Evolutionary conservation across 2,113 vertebrate species (phyloP).

Genomic region (Archilochus colubris): DNA sequence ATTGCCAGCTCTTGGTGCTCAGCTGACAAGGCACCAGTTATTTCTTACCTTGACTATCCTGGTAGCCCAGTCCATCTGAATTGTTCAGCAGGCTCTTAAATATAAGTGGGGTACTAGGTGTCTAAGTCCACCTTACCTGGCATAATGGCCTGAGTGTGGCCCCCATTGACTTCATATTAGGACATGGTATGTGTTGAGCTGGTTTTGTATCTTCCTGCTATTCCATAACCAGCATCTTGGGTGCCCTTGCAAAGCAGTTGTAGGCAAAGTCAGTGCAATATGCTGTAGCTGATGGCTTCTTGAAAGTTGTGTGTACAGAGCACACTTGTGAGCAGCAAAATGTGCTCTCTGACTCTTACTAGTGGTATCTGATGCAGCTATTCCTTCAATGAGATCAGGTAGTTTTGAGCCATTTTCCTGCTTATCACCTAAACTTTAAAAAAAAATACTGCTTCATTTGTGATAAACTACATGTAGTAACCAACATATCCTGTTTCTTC

Average conservation of each 20-base stretch:
- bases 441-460: background rate
- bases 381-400: background rate
- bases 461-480: background rate
- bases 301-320: background rate
- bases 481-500: background rate
- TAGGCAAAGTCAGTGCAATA: background rate
- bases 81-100: background rate
- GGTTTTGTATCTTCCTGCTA: background rate
- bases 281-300: background rate
- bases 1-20: background rate
- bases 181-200: background rate
- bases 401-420: background rate
- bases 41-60: background rate
- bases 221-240: background rate
- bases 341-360: background rate
- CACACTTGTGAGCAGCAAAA: background rate
- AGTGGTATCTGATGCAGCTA: background rate
- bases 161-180: background rate
- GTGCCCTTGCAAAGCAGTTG: background rate
- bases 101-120: background rate
- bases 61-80: background rate
- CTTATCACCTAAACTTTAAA: background rate
- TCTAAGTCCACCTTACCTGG: background rate
- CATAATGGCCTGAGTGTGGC: background rate
- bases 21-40: background rate